Conservation (phyloP, 1,140 invertebrate species). For the Dendrolimus kikuchii region DNA sequence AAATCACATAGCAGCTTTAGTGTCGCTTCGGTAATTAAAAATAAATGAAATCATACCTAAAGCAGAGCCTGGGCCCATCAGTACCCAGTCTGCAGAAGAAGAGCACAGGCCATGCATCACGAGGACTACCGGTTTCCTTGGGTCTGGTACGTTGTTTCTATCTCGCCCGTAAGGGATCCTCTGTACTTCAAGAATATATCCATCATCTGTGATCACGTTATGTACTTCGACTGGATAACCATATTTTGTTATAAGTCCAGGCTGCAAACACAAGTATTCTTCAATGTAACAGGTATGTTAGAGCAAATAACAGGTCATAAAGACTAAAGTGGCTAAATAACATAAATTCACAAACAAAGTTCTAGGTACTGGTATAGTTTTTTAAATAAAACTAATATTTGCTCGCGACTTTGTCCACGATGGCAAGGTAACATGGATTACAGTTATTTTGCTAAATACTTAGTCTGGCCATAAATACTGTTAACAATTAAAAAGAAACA, state of each 20-base stretch:
- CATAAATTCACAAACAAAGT: too few species aligned
- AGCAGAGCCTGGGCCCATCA: conserved; percentile 22
- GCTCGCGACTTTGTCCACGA: too few species aligned
- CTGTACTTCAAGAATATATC: conserved; percentile 73
- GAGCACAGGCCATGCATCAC: conserved; percentile 76
- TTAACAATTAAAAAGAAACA: too few species aligned
- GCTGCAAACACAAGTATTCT: conserved; percentile 14
- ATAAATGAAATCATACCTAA: conserved; percentile 15
- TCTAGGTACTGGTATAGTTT: too few species aligned
- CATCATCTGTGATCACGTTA: conserved; percentile 68
- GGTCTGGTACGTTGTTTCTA: conserved; percentile 33
- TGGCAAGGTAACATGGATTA: too few species aligned
- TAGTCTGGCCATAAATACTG: too few species aligned
- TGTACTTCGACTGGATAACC: conserved; percentile 74
- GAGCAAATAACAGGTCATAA: too few species aligned
- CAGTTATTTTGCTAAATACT: too few species aligned
- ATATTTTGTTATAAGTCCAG: conserved; percentile 21
- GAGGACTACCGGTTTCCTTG: conserved; percentile 48
- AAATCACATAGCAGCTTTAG: too few species aligned
- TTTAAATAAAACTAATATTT: too few species aligned
- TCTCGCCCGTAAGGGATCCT: conserved; percentile 60
- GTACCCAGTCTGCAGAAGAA: conserved; percentile 74
- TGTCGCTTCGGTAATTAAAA: background rate
- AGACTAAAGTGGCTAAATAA: too few species aligned
- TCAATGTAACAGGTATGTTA: background rate